Evolutionary conservation across 2,797 vertebrate species (phyloP).

Genomic region (Peromyscus aztecus): DNA sequence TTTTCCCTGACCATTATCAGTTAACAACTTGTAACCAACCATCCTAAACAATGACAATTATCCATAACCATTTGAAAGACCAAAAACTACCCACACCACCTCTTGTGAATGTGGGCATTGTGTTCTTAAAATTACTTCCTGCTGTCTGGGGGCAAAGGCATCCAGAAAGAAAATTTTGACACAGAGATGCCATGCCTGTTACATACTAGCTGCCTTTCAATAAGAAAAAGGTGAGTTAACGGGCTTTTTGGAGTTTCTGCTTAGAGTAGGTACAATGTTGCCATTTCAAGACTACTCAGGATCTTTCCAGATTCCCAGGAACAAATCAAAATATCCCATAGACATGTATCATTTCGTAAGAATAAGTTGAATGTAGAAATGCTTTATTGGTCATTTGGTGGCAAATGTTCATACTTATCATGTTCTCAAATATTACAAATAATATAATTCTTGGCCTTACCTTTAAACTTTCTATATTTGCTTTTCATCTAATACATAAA

Average conservation of each 20-base stretch:
- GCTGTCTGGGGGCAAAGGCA: too few relatives aligned
- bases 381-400: not conserved
- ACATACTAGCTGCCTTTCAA: not conserved
- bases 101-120: too few relatives aligned
- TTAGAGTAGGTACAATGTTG: not conserved
- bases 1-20: too few relatives aligned
- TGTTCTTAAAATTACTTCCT: too few relatives aligned
- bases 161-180: too few relatives aligned
- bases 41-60: too few relatives aligned
- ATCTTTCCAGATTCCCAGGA: not conserved
- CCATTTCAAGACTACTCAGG: not conserved
- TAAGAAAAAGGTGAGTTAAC: not conserved
- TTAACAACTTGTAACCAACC: too few relatives aligned
- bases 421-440: not conserved
- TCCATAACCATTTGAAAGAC: too few relatives aligned
- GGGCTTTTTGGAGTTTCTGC: not conserved
- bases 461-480: not conserved
- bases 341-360: not conserved
- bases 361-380: not conserved
- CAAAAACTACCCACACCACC: too few relatives aligned
- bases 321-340: not conserved
- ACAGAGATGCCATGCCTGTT: not conserved
- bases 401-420: not conserved
- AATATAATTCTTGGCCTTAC: not conserved
- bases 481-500: not conserved